phyloP scores from a whole-genome alignment of 2,888 invertebrate species.

The Tinea trinotella region DNA sequence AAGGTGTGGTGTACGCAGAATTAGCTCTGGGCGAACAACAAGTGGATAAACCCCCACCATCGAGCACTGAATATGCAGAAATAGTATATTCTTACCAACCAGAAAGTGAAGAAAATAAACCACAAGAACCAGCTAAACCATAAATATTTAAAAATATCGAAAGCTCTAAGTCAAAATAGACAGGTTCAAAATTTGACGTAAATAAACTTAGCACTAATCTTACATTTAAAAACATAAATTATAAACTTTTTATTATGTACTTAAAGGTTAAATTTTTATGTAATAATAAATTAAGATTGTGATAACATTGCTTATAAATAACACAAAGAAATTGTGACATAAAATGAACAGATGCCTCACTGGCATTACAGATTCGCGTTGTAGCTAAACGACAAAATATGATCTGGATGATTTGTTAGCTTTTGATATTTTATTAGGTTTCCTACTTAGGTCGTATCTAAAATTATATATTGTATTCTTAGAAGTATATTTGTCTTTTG shows the following conservation, averaged over 20 bases:
- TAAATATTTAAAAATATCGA: background rate
- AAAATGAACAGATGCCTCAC: no score
- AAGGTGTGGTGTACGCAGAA: constrained; percentile 82
- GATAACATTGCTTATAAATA: no score
- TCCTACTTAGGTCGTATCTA: background rate
- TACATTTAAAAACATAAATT: no score
- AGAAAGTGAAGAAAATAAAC: constrained; percentile 27
- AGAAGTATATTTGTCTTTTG: background rate
- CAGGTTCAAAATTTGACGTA: no score
- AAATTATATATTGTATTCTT: background rate
- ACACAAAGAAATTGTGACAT: no score
- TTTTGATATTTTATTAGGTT: background rate
- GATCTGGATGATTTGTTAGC: background rate
- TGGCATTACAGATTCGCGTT: no score
- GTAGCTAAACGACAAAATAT: no score
- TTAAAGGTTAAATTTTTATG: no score
- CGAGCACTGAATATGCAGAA: constrained; percentile 81
- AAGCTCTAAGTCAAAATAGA: no score
- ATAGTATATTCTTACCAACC: constrained; percentile 80
- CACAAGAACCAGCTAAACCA: background rate
- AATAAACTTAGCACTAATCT: no score
- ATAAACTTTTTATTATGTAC: no score
- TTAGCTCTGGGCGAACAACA: constrained; percentile 70
- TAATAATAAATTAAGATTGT: no score
- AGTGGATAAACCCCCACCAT: constrained; percentile 52